A percentile compares a stretch with the other conserved stretches of the same genome.
Evolutionary conservation across 2,797 vertebrate genomes (phyloP).

Genomic region (Myotis myotis): DNA sequence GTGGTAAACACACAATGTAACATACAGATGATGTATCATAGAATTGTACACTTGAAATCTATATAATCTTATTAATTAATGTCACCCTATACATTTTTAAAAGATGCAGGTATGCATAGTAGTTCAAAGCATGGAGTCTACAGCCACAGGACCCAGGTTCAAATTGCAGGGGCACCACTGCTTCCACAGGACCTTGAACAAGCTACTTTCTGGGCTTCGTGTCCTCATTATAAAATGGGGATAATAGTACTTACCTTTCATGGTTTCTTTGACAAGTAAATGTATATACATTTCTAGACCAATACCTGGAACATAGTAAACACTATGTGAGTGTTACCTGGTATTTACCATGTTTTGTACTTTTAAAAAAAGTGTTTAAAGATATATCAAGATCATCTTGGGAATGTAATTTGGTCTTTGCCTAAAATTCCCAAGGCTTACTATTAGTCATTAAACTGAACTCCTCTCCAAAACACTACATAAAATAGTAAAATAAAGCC

Average conservation of each 20-base stretch:
- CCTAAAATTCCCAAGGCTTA: not conserved
- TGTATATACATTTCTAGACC: not conserved
- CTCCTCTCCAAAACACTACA: not conserved
- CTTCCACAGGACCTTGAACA: not conserved
- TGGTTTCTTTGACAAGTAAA: not conserved
- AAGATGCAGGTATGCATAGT: not conserved
- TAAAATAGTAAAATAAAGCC: not conserved
- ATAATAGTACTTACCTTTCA: not conserved
- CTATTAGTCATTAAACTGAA: not conserved
- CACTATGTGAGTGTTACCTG: not conserved
- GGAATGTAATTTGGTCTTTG: not conserved
- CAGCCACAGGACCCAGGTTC: not conserved
- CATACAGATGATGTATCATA: not conserved
- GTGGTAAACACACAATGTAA: too few relatives aligned
- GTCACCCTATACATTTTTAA: not conserved
- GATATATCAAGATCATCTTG: not conserved
- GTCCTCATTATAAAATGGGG: not conserved
- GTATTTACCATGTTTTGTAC: not conserved
- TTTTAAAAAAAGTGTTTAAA: not conserved
- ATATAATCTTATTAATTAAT: not conserved
- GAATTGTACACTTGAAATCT: not conserved
- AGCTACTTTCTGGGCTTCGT: not conserved
- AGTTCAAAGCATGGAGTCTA: not conserved
- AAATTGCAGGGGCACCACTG: accelerated
- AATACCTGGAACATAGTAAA: not conserved